Conservation (phyloP, 2,888 invertebrate genomes). For the Crocallis elinguaria region DNA sequence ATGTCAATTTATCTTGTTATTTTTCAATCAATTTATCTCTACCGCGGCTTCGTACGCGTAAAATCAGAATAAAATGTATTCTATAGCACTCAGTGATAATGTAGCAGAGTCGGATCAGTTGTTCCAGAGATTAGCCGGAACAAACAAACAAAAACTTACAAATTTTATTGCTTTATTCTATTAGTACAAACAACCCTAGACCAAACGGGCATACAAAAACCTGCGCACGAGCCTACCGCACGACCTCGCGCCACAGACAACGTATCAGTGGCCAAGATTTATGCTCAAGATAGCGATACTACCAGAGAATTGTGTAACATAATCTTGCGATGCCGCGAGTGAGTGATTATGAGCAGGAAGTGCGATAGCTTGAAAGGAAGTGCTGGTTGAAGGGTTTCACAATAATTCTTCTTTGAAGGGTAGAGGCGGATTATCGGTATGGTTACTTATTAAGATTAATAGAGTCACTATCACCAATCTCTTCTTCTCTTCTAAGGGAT, state of each 20-base stretch:
- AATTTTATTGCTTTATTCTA: neutral
- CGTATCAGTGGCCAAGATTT: slow-evolving; percentile 13
- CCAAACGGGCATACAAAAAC: neutral
- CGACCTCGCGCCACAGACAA: slow-evolving; percentile 19
- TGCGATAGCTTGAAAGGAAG: slow-evolving; percentile 9
- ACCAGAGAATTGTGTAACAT: slow-evolving; percentile 15
- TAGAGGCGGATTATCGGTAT: too few species aligned
- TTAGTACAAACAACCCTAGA: neutral
- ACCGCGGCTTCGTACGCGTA: too few species aligned
- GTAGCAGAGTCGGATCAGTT: too few species aligned
- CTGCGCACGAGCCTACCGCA: slow-evolving; percentile 16
- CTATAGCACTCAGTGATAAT: too few species aligned
- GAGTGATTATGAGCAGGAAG: slow-evolving; percentile 12
- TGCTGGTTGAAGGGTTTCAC: neutral
- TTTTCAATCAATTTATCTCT: too few species aligned
- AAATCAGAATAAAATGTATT: too few species aligned
- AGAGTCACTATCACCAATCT: too few species aligned
- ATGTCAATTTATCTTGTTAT: too few species aligned
- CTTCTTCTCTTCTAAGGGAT: too few species aligned
- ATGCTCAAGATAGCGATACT: slow-evolving; percentile 9
- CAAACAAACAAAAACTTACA: too few species aligned
- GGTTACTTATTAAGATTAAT: too few species aligned
- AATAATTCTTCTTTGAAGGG: neutral
- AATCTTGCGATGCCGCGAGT: neutral
- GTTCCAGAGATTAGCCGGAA: too few species aligned